Percentiles rank a stretch among this genome's conserved stretches.
phyloP scores from a whole-genome alignment of 2,888 invertebrate genomes.

The Apodemia mormo region DNA sequence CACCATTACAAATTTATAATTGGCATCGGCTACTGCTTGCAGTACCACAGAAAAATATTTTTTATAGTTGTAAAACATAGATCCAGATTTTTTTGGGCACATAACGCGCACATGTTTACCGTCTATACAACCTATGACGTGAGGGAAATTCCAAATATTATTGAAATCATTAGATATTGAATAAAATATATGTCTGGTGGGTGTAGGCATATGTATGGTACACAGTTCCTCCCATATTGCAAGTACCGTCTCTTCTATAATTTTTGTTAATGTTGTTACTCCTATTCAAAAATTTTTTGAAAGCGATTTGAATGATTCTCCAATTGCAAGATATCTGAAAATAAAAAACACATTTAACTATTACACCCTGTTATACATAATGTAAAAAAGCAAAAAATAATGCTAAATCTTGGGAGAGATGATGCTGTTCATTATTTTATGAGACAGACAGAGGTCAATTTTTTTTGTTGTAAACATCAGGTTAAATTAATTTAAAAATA shows the following conservation, averaged over 20 bases:
- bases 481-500: no score
- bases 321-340: neutral
- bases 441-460: no score
- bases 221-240: slow-evolving; percentile 2
- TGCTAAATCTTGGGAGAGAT: no score
- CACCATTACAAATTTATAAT: slow-evolving; percentile 27
- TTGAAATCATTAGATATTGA: slow-evolving; percentile 19
- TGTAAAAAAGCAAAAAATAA: no score
- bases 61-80: slow-evolving; percentile 43
- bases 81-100: slow-evolving; percentile 40
- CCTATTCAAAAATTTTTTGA: neutral
- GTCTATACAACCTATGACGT: slow-evolving; percentile 44
- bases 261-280: neutral
- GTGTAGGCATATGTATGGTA: neutral
- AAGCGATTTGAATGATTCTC: neutral
- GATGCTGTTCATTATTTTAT: no score
- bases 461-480: no score
- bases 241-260: neutral
- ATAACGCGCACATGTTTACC: slow-evolving; percentile 37
- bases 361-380: no score
- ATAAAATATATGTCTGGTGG: neutral
- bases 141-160: slow-evolving; percentile 43
- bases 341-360: neutral
- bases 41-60: slow-evolving; percentile 38
- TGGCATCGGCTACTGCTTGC: slow-evolving; percentile 37